Base-by-base conservation (phyloP, 2,113 vertebrate genomes). In the Rhadina sibilatrix region DNA sequence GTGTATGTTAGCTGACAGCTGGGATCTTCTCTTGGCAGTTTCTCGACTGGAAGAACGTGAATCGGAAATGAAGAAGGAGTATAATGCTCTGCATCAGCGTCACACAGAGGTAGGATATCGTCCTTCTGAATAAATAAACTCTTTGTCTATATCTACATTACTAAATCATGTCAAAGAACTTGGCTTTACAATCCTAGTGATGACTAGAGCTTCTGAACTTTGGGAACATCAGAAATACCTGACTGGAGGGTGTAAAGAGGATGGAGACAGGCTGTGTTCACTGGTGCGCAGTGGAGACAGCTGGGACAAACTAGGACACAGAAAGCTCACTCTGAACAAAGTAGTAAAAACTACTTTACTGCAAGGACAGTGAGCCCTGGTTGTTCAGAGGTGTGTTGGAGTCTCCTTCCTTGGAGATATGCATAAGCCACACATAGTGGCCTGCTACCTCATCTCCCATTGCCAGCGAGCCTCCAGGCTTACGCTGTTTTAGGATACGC, bases 1-100 rank as follows among this genome's bases (percentile, higher is more conserved):
- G 3, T 28, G 9, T 52, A 14, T 82, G 40, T 50, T 91, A 46
- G 38, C 35, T 95, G 63, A 89, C 59, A 54, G 30, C 30, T 59
- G 60, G 50, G 70, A 35, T 94, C 44, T 87, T 98, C 70, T 94
- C 60, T 79, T 96, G 94, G 10, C 63, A 99, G 99, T 99, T 97
- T 98, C 99, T 85, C 98, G 99, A 35, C 91, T 99, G 97, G 99
- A 99, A 92, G 99, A 99, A 75, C 98, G 99, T 54, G 99, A 99
- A 83, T 98, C 99, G 0, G 99, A 99, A 95, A 99, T 99, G 99
- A 99, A 99, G 98, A 99, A 99, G 93, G 99, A 99, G 61, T 99
- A 99, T 82, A 99, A 99, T 12, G 98, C 99, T 40, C 98, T 99
- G 79, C 99, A 99, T 96, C 99, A 99, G 94, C 98, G 99, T 52